These are phyloP conservation scores for Cactoblastis cactorum DNA, from an alignment of 2,888 invertebrate species.

Conservation along the genomic window DNA sequence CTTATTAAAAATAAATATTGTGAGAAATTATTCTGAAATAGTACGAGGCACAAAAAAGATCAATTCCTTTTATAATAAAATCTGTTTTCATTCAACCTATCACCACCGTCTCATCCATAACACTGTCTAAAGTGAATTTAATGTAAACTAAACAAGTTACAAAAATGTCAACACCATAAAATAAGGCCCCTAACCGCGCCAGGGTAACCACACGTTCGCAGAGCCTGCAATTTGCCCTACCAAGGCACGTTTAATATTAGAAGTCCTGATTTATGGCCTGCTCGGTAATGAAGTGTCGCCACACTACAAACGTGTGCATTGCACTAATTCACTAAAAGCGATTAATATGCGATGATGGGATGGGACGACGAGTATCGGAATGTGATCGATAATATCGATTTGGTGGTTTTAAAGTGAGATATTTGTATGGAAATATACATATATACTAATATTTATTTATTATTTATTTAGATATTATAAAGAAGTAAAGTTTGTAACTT, in stretches of 20 bases:
- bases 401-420: no score
- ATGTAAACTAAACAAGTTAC: conserved; percentile 5
- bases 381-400: no score
- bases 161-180: conserved; percentile 9
- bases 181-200: conserved; percentile 17
- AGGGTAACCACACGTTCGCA: conserved; percentile 43
- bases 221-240: conserved; percentile 69
- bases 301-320: conserved; percentile 70
- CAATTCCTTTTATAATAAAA: neutral
- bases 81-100: neutral
- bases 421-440: no score
- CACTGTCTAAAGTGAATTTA: neutral
- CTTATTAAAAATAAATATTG: no score
- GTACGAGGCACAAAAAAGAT: neutral
- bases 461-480: no score
- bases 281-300: conserved; percentile 77
- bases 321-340: conserved; percentile 71
- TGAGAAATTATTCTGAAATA: no score
- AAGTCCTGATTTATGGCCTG: conserved; percentile 77
- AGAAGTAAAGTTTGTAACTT: no score
- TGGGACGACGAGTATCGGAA: conserved; percentile 9
- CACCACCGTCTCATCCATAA: neutral
- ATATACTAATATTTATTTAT: no score
- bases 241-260: conserved; percentile 80
- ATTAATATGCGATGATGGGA: conserved; percentile 45